Evolutionary conservation across 2,113 vertebrate genomes (phyloP), one percentile per base, ranked within the genome.

Genomic region (Pelobates fuscus): DNA sequence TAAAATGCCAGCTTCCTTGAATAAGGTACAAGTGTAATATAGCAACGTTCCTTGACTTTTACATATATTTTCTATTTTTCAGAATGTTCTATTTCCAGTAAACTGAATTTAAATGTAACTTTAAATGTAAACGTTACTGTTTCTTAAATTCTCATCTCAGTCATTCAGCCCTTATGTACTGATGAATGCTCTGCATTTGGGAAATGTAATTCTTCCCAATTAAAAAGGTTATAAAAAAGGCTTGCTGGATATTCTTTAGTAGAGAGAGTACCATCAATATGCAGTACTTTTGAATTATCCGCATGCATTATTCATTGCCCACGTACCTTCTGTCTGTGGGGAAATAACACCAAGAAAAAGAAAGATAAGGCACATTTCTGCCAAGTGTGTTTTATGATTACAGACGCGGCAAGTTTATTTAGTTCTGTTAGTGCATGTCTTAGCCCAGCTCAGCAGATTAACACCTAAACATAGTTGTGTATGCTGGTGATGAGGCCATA

Each of bases 401-500:
- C 84, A 82, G 70, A 41, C 74, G 62, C 74, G 67, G 55, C 15
- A 82, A 74, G 43, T 78, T 72, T 79, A 69, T 61, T 64, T 29
- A 63, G 75, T 77, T n/a, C 54, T 57, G n/a, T 21, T 37, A 24
- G 14, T 30, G 64, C 79, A 65, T 77, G 74, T 75, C 70, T 0
- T 80, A 67, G 12, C 43, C 78, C 17, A 21, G 21, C 81, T 77
- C 41, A 78, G 8, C 59, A 68, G 29, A 77, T 63, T 73, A 54
- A 20, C 21, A 21, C 27, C 52, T 69, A 63, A 68, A 73, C 46
- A 41, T 43, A 24, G 30, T 67, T 23, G 25, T 62, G 26, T 24
- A 54, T 63, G 59, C 70, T 26, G 37, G 59, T 37, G 61, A 54
- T 30, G 49, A 72, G 70, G n/a, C 43, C 27, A 21, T 12, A 5